Percentiles rank a stretch among this genome's conserved stretches.
phyloP scores from a whole-genome alignment of 2,888 invertebrate genomes.

The Sinelater perroti region DNA sequence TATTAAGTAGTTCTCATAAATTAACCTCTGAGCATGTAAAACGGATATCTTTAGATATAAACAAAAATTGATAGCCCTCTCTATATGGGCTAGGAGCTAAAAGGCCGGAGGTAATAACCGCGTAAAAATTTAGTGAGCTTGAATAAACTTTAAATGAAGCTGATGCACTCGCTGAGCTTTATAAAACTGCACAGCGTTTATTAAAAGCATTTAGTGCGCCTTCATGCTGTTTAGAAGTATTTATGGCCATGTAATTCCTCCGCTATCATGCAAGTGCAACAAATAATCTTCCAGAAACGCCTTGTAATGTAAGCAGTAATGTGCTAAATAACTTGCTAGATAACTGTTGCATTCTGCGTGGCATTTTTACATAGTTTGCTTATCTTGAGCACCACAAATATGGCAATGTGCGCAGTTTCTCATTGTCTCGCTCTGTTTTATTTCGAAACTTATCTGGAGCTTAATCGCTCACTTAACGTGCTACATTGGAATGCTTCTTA shows the following conservation, averaged over 20 bases:
- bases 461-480: no score
- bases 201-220: conserved; percentile 17
- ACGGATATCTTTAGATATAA: no score
- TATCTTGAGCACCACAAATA: conserved; percentile 24
- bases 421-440: conserved; percentile 10
- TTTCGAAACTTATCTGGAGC: no score
- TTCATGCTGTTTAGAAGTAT: conserved; percentile 16
- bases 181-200: conserved; percentile 8
- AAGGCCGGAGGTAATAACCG: no score
- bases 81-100: no score
- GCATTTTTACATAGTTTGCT: conserved; percentile 21
- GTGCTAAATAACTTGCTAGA: conserved; percentile 24
- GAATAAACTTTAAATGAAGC: no score
- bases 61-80: no score
- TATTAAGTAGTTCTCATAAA: neutral
- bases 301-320: conserved; percentile 19
- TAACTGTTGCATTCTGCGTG: conserved; percentile 26
- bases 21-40: neutral
- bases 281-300: conserved; percentile 17
- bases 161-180: conserved; percentile 4
- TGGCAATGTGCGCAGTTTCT: conserved; percentile 29
- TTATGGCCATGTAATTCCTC: conserved; percentile 16
- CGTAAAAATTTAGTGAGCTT: no score
- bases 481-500: no score
- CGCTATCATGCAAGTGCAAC: conserved; percentile 20